Base-by-base conservation (phyloP, 2,113 vertebrate genomes). In the Synodontis membranacea region DNA sequence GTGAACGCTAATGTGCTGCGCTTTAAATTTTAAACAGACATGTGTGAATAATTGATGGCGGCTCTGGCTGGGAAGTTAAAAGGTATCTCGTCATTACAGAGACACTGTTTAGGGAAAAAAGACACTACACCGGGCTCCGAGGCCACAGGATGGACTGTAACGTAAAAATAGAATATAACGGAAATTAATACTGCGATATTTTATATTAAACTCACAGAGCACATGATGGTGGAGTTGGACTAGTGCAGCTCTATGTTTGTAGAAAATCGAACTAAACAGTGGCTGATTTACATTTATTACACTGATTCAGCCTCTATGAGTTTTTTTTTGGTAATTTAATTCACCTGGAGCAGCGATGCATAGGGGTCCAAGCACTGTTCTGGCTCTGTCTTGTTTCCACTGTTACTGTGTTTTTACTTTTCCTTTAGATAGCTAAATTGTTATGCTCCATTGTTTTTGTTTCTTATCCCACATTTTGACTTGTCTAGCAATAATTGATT, bases 21-120 rank as follows among this genome's bases (percentile, higher is more conserved):
- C 92, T 94, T 94, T 95, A 96, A 95, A 95, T 93, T 95, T 96
- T 95, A 93, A 95, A 95, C 91, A 95, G 94, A 92, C 91, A 89
- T 91, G 87, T 86, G 90, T 96, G 90, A 95, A 95, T 95, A 92
- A 95, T 96, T 95, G 92, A 95, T 94, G 92, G 86, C 52, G 89
- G 91, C 93, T 94, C 93, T 89, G 93, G 93, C 93, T 94, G 94
- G 90, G 93, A 92, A 95, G 94, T 95, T 95, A 95, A 96, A 94
- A 95, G 93, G 95, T 94, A 95, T 93, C 94, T 94, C 91, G 90
- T 94, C 94, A 92, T 95, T 94, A 94, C 92, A 62, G 89, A 76
- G 86, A 89, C 89, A 80, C 88, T 83, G 88, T 83, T 91, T 89
- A 84, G 91, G 80, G 90, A 91, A 90, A 86, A 70, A 66, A 89